Conservation (phyloP, 2,797 vertebrate genomes). For the Naso thynnoides region DNA sequence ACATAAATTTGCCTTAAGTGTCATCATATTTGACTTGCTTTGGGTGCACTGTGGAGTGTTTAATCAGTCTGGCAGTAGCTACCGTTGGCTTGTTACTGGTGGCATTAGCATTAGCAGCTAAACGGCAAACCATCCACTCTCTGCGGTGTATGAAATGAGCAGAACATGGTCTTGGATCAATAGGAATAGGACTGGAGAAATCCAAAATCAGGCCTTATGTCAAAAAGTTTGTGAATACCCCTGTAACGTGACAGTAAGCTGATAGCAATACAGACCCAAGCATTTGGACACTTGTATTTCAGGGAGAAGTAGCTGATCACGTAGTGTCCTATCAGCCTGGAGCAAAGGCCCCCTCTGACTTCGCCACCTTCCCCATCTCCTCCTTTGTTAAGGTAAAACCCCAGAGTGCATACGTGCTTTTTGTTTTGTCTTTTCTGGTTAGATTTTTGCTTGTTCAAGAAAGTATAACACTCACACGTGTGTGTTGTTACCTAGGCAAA, state of each 20-base stretch:
- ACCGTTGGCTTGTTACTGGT: no score
- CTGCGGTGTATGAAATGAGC: no score
- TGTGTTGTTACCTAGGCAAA: conserved; percentile 77
- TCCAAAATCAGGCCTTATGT: no score
- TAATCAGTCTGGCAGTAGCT: no score
- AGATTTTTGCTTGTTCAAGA: background rate
- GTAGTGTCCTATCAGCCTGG: conserved; percentile 86
- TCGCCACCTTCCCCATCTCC: conserved; percentile 90
- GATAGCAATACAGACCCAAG: background rate
- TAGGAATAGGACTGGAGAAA: no score
- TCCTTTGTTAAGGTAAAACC: conserved; percentile 89
- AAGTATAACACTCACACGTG: background rate
- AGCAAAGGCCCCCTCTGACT: conserved; percentile 87
- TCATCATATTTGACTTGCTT: no score
- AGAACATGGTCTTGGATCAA: no score
- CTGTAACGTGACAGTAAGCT: background rate
- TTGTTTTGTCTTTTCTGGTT: background rate
- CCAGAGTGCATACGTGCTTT: background rate
- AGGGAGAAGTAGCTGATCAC: conserved; percentile 92
- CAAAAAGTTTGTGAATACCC: no score
- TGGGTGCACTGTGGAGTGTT: no score
- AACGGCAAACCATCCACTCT: no score
- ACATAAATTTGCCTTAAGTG: no score
- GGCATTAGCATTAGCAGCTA: no score
- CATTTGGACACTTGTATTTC: background rate